Percentiles rank a stretch among this genome's conserved stretches.
These are phyloP conservation scores for Entomobrya multifasciata DNA, from an alignment of 2,888 invertebrate species.

Conservation along the genomic window DNA sequence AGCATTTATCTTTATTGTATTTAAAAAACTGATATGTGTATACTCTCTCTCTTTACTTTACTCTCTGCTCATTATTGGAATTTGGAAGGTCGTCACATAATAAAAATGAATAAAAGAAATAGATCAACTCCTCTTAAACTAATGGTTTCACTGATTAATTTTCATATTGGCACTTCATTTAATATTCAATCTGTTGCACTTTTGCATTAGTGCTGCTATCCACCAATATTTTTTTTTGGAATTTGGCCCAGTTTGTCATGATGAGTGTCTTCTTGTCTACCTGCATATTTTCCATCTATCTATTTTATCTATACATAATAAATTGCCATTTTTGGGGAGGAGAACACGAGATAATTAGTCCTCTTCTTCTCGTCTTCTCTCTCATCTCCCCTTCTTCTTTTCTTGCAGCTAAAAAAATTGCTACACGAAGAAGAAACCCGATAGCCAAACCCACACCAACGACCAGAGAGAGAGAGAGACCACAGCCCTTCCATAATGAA, in stretches of 20 bases:
- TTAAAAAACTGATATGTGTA: too few relatives aligned
- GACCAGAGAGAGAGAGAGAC: too few relatives aligned
- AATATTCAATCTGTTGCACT: constrained; percentile 1
- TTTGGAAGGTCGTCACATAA: constrained; percentile 38
- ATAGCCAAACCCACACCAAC: constrained; percentile 32
- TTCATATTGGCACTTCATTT: background rate
- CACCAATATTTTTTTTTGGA: constrained; percentile 7
- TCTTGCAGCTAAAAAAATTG: background rate
- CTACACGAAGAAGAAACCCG: constrained; percentile 35
- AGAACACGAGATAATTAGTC: constrained; percentile 49
- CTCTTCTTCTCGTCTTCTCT: constrained; percentile 36
- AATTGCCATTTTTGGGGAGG: constrained; percentile 52
- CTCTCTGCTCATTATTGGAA: constrained; percentile 29
- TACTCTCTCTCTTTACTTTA: too few relatives aligned
- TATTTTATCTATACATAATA: constrained; percentile 7
- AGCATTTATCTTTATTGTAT: too few relatives aligned
- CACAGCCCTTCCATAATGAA: constrained; percentile 25
- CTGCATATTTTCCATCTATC: background rate
- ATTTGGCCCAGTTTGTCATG: constrained; percentile 34
- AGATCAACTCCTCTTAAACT: background rate
- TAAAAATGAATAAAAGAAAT: constrained; percentile 10
- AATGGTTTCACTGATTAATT: constrained; percentile 5
- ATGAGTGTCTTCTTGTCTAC: constrained; percentile 4
- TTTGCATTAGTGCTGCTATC: background rate
- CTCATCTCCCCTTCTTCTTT: constrained; percentile 1